Base-by-base conservation (phyloP, 2,113 vertebrate species). In the Peromyscus maniculatus region DNA sequence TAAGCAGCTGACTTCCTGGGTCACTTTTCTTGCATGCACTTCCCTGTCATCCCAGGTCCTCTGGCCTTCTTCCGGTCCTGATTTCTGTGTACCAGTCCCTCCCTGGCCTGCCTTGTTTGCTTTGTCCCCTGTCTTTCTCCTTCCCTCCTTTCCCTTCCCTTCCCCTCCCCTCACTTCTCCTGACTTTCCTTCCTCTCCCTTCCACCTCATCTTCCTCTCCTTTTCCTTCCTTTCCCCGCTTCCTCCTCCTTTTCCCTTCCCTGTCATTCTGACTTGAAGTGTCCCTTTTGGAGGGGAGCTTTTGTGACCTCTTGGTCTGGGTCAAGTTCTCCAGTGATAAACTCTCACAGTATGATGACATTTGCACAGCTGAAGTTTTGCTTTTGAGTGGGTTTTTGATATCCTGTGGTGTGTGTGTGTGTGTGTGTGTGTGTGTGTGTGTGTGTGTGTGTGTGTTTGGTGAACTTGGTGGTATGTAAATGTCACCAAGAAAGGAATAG, bases 51-150 rank as follows among this genome's bases (percentile, higher is more conserved):
- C 80, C 49, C 6, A 75, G 72, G 39, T 19, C 2, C 24, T 79
- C 10, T 1, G 5, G 31, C 19, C 55, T 57, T 52, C 66, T 22
- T 77, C 82, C 90, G 59, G 83, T 87, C 69, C 39, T 1, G 1
- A 13, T 7, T 3, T 4, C 10, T 0, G 0, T 15, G 43, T 33
- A 21, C 15, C 39, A 6, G n/a, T 6, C 1, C 52, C 75, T 39
- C 89, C 17, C 36, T 33, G 7, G 21, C 49, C 43, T 11, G 62
- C 33, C 19, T 36, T 17, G 12, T 39, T 55, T 31, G 16, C 2
- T 16, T 36, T 12, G 3, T 12, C 17, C 5, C 36, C 16, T 64
- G 67, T 26, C 24, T 10, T 28, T 52, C 79, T 16, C 31, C 7
- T 16, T 49, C 17, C n/a, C 43, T 64, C 17, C 11, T 22, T 17